Base-by-base conservation (phyloP, 1,140 invertebrate genomes). In the Macrocentrus cingulum region DNA sequence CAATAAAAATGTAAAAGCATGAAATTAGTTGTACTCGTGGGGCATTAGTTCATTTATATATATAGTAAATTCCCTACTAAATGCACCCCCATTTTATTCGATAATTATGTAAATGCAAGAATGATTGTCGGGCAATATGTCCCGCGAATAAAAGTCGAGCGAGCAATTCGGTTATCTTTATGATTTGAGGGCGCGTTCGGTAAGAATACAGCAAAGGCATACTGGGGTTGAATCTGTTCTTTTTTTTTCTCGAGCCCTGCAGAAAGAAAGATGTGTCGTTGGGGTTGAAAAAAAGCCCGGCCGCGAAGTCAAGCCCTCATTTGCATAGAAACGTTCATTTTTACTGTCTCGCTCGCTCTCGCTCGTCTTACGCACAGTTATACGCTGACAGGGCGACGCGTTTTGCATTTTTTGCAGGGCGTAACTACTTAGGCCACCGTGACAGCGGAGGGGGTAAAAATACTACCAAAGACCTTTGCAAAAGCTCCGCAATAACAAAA, bases 71-170 rank as follows among this genome's bases (percentile, higher is more conserved):
- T 34, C 55, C 52, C 36, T 41, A 32, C 15, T 25, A 39, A 39
- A 22, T 51, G 23, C 46, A 56, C 57, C 49, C 22, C 42, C 60
- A 60, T 75, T 79, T 77, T 76, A 79, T 77, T 79, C 66, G 74
- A 77, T 79, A 80, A 79, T 79, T 78, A 80, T 79, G 76, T 66
- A 79, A 80, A 79, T 80, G 70, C 62, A 20, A 46, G 63, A 77
- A 79, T 77, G 77, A 79, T 79, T 77, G 74, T 78, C 72, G 73
- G 67, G 69, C 74, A 77, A 75, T 76, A 76, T 74, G 75, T 75
- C 69, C 72, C 71, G 52, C 66, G 68, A 78, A 76, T 73, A 73
- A 77, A 72, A 76, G 65, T 71, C 63, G 65, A 63, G 53, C 66
- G 65, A 68, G 67, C 71, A 67, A 76, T 80, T 78, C 68, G 72